Percentiles rank a stretch among this genome's conserved stretches.
These are phyloP conservation scores for Percopsis transmontana DNA, from an alignment of 2,113 vertebrate genomes.

Conservation along the genomic window DNA sequence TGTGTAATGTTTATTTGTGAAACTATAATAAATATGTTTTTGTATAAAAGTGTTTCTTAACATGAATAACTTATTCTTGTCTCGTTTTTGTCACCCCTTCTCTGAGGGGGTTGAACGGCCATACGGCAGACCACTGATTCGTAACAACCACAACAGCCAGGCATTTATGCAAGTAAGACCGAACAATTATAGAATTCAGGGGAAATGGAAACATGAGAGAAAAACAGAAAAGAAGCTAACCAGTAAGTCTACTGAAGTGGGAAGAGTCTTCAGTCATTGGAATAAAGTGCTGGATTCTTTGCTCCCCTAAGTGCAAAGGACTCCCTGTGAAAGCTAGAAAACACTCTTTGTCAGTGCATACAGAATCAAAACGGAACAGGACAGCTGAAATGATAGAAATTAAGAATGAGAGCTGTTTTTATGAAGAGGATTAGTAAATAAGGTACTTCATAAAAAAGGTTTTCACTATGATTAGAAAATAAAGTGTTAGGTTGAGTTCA, in stretches of 20 bases:
- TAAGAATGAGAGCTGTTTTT: background rate
- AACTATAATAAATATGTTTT: too few relatives aligned
- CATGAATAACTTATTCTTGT: too few relatives aligned
- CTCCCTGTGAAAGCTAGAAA: conserved; percentile 85
- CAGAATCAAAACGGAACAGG: conserved; percentile 22
- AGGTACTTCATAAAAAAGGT: too few relatives aligned
- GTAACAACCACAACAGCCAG: background rate
- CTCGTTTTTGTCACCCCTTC: too few relatives aligned
- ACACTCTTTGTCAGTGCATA: conserved; percentile 43
- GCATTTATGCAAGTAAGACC: conserved; percentile 2
- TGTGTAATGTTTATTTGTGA: too few relatives aligned
- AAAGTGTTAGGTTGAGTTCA: too few relatives aligned
- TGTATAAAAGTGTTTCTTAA: too few relatives aligned
- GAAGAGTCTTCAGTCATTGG: conserved; percentile 84
- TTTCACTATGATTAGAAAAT: too few relatives aligned
- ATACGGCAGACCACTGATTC: too few relatives aligned
- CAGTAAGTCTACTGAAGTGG: conserved; percentile 85
- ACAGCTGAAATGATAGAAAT: conserved; percentile 26
- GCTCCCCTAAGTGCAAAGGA: conserved; percentile 80
- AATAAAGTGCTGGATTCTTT: conserved; percentile 78
- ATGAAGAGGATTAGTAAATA: too few relatives aligned
- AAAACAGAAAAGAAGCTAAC: conserved; percentile 77
- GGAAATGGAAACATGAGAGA: conserved; percentile 20
- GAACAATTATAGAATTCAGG: conserved; percentile 10
- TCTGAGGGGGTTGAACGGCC: too few relatives aligned